These are phyloP conservation scores for Myotis davidii DNA, from an alignment of 2,113 vertebrate species.

Conservation along the genomic window DNA sequence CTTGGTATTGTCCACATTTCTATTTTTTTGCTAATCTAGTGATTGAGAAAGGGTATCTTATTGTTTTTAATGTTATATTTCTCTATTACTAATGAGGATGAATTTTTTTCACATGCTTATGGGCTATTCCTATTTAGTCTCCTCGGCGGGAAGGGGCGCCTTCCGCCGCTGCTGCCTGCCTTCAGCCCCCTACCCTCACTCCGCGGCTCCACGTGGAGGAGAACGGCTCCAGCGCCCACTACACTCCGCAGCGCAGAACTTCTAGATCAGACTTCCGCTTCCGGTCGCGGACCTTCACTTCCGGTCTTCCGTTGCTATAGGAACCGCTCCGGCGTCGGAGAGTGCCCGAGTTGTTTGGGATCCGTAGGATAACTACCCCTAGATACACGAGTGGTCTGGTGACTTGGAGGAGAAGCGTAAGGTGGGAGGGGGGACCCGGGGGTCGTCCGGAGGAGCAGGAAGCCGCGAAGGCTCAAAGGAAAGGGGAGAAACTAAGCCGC, in stretches of 20 bases:
- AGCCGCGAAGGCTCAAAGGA: neutral
- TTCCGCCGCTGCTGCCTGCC: neutral
- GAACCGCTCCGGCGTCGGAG: slow-evolving; percentile 25
- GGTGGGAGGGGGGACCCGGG: neutral
- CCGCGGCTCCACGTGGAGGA: neutral
- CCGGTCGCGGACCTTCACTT: slow-evolving; percentile 41
- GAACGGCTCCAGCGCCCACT: fast-evolving
- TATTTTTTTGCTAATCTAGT: neutral
- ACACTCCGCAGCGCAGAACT: fast-evolving
- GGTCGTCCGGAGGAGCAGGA: neutral
- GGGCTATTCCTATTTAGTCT: neutral
- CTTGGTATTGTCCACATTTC: neutral
- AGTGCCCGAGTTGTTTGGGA: neutral
- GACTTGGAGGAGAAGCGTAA: neutral
- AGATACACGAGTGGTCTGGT: neutral
- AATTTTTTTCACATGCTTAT: neutral
- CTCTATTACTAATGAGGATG: neutral
- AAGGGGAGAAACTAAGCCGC: neutral
- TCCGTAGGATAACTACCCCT: neutral
- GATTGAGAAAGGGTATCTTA: neutral
- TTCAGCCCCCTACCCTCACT: fast-evolving
- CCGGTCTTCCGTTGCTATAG: slow-evolving; percentile 73
- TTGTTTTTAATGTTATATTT: slow-evolving; percentile 31
- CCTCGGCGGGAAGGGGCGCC: neutral
- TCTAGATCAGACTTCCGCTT: slow-evolving; percentile 61